Conservation (phyloP, 2,113 vertebrate genomes). For the Ceyx cyanopectus region DNA sequence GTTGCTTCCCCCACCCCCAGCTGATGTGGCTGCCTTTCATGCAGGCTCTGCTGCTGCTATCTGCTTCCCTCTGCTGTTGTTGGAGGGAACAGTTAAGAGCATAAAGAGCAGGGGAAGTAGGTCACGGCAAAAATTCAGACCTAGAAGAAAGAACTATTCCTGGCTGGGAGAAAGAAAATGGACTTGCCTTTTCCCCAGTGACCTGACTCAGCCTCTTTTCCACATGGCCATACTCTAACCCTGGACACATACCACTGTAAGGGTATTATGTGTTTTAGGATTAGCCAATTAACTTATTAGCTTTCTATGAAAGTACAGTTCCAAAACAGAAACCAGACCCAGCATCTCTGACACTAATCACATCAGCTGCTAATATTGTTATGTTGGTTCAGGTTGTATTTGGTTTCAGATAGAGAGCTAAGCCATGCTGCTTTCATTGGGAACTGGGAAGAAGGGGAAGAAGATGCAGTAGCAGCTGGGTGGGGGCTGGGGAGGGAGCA, state of each 20-base stretch:
- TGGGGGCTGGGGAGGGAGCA: neutral
- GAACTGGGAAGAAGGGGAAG: neutral
- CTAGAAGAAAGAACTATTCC: neutral
- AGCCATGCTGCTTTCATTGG: neutral
- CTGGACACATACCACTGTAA: slow-evolving; percentile 42
- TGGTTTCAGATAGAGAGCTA: neutral
- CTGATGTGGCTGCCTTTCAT: slow-evolving; percentile 16
- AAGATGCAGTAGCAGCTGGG: neutral
- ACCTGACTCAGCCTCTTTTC: slow-evolving; percentile 48
- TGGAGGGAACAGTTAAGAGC: slow-evolving; percentile 34
- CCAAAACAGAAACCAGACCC: slow-evolving; percentile 56
- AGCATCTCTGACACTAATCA: slow-evolving; percentile 32
- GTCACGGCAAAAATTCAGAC: slow-evolving; percentile 25
- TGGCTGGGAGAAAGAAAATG: neutral
- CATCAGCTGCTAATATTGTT: slow-evolving; percentile 39
- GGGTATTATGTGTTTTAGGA: slow-evolving; percentile 51
- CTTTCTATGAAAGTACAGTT: slow-evolving; percentile 61
- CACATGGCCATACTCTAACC: slow-evolving; percentile 22
- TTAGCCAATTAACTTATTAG: slow-evolving; percentile 62
- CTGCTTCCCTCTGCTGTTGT: slow-evolving; percentile 68
- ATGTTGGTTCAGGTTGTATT: neutral
- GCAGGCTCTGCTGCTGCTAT: slow-evolving; percentile 31
- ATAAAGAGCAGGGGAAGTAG: slow-evolving; percentile 55
- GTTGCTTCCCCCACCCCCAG: slow-evolving; percentile 38
- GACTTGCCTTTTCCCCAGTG: slow-evolving; percentile 48